Conservation (phyloP, 2,797 vertebrate species). For the Phataginus tricuspis region DNA sequence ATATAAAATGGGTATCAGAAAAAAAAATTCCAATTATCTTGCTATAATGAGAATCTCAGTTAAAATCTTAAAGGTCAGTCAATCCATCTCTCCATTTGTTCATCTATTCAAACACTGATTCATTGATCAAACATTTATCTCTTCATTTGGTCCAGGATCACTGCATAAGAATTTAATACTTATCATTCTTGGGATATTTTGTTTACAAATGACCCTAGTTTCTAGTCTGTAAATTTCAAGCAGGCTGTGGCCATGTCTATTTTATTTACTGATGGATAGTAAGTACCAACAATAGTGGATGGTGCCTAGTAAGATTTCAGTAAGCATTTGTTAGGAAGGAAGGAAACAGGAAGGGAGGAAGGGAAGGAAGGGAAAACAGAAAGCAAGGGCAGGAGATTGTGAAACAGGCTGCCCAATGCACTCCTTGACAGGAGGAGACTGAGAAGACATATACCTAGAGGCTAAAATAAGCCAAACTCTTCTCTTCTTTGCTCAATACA, state of each 20-base stretch:
- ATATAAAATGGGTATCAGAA: conserved; percentile 31
- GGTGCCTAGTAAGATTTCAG: background rate
- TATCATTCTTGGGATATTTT: background rate
- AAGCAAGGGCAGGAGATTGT: background rate
- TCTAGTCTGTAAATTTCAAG: conserved; percentile 23
- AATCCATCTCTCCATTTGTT: conserved; percentile 51
- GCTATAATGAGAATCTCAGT: conserved; percentile 43
- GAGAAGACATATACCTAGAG: background rate
- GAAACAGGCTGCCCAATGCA: background rate
- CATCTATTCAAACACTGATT: conserved; percentile 56
- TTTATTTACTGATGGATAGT: background rate
- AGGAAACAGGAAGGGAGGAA: background rate
- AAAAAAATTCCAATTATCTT: conserved; percentile 57
- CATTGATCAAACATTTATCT: conserved; percentile 65
- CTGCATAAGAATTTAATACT: conserved; percentile 42
- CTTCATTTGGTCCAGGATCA: conserved; percentile 56
- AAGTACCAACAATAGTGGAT: background rate
- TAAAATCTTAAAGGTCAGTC: conserved; percentile 53
- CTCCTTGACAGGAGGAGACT: background rate
- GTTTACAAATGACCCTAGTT: background rate
- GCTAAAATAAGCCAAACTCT: background rate
- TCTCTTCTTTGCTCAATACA: background rate
- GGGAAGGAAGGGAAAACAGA: too few species aligned
- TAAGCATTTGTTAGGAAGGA: background rate
- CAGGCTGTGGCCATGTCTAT: background rate